Conservation (phyloP, 2,113 vertebrate species). For the Galbula dea region DNA sequence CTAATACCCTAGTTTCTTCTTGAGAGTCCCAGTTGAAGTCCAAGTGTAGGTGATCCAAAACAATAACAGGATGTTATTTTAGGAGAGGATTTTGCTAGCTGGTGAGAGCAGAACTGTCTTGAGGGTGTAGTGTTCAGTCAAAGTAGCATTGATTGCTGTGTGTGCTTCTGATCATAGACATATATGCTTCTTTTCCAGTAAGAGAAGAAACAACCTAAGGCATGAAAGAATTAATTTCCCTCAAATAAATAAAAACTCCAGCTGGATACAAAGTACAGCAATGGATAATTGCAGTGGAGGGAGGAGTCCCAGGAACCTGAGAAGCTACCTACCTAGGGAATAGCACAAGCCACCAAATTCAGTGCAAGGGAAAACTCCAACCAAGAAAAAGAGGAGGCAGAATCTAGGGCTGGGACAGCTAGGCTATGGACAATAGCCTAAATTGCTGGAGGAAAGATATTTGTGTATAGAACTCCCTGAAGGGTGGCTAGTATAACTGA, state of each 20-base stretch:
- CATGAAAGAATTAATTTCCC: neutral
- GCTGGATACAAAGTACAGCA: neutral
- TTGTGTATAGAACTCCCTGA: neutral
- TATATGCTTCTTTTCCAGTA: neutral
- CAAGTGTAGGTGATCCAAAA: neutral
- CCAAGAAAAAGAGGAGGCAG: neutral
- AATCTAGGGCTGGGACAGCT: neutral
- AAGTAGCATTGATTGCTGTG: neutral
- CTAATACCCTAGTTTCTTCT: neutral
- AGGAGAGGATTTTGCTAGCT: neutral
- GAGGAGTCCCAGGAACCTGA: neutral
- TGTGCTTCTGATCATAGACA: neutral
- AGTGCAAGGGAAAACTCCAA: neutral
- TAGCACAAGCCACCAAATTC: neutral
- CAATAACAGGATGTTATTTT: neutral
- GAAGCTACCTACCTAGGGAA: neutral
- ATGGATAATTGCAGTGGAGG: neutral
- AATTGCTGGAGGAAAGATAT: neutral
- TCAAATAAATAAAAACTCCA: neutral
- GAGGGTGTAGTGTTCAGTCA: neutral
- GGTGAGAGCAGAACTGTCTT: neutral
- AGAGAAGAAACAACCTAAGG: neutral
- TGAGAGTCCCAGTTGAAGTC: neutral
- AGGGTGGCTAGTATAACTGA: neutral
- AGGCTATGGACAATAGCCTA: neutral